Evolutionary conservation across 2,888 invertebrate genomes (phyloP).

Genomic region (Dusona sp.): DNA sequence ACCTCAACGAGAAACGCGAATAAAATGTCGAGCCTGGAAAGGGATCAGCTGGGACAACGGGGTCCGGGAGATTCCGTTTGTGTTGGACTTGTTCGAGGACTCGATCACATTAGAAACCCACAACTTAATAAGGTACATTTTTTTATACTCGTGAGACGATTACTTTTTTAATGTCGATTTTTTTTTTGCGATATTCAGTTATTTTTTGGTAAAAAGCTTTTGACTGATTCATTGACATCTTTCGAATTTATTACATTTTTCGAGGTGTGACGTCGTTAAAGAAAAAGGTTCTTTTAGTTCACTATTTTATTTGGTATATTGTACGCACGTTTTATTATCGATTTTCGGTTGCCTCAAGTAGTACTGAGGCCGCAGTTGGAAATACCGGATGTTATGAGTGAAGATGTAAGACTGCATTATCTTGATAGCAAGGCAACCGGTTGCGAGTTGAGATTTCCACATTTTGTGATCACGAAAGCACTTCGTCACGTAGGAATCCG

Average conservation of each 20-base stretch:
- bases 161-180: background rate
- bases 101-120: conserved; percentile 89
- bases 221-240: background rate
- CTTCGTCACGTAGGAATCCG: background rate
- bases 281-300: background rate
- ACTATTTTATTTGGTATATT: background rate
- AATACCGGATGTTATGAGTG: background rate
- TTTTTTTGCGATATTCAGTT: background rate
- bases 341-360: background rate
- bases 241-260: background rate
- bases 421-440: background rate
- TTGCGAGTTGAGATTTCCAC: background rate
- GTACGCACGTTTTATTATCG: background rate
- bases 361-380: too few species aligned
- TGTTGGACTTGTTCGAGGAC: conserved; percentile 87
- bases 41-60: conserved; percentile 88
- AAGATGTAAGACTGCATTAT: background rate
- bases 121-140: conserved; percentile 89
- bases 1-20: conserved; percentile 23
- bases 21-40: conserved; percentile 83
- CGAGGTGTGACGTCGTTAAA: background rate
- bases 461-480: background rate
- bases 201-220: too few species aligned
- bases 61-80: conserved; percentile 86
- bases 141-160: background rate